These are phyloP conservation scores for Stenopsyche tienmushanensis DNA, from an alignment of 1,140 invertebrate genomes.

Conservation along the genomic window DNA sequence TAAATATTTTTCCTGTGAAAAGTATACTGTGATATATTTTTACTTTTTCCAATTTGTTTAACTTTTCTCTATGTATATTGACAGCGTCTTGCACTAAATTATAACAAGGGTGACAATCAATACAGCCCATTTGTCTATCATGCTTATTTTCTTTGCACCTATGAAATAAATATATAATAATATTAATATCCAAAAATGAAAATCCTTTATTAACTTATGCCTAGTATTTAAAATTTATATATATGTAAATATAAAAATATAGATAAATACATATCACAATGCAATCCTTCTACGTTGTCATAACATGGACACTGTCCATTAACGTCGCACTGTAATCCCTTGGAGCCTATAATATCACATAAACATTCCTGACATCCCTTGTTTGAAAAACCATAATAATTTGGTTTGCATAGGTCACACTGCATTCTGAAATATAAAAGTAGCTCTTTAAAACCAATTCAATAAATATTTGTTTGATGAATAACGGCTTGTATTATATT, in stretches of 20 bases:
- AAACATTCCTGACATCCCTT: conserved; percentile 85
- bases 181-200: not conserved
- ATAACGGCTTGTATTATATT: too few species aligned
- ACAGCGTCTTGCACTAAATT: conserved; percentile 89
- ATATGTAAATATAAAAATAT: too few species aligned
- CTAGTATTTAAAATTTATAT: too few species aligned
- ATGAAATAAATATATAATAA: not conserved
- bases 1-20: not conserved
- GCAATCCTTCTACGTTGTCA: conserved; percentile 85
- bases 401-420: conserved; percentile 82
- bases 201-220: too few species aligned
- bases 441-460: not conserved
- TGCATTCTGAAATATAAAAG: conserved; percentile 53
- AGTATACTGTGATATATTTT: not conserved
- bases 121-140: conserved; percentile 79
- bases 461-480: not conserved
- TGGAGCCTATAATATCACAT: conserved; percentile 86
- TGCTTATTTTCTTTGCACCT: conserved; percentile 91
- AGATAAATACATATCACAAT: conserved; percentile 72
- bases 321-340: conserved; percentile 78
- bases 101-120: conserved; percentile 91
- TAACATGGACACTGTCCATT: conserved; percentile 86
- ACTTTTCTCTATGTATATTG: conserved; percentile 73
- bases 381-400: conserved; percentile 86
- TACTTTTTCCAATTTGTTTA: conserved; percentile 70